Evolutionary conservation across 1,140 invertebrate genomes (phyloP).

Genomic region (Himalopsyche phryganea): DNA sequence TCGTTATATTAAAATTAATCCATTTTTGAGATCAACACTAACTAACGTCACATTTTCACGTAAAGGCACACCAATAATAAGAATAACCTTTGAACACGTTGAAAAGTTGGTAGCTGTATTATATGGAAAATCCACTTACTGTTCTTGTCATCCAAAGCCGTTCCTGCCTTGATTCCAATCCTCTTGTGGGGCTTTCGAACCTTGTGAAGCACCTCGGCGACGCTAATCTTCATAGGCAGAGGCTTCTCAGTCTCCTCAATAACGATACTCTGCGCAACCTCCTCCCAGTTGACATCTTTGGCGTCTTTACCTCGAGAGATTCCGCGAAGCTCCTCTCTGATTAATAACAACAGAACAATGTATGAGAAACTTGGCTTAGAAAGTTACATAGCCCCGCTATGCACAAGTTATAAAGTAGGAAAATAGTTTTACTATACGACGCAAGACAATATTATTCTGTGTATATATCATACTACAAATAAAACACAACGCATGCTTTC

Average conservation of each 20-base stretch:
- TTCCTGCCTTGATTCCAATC: constrained; percentile 53
- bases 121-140: constrained; percentile 51
- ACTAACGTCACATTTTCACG: too few species aligned
- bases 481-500: background rate
- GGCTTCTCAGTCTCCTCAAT: constrained; percentile 65
- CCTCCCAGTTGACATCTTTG: constrained; percentile 82
- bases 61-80: too few species aligned
- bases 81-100: too few species aligned
- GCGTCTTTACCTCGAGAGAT: constrained; percentile 74
- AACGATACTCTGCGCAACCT: constrained; percentile 56
- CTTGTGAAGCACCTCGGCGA: constrained; percentile 66
- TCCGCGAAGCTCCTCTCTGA: constrained; percentile 78
- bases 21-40: too few species aligned
- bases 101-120: too few species aligned
- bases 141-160: constrained; percentile 48
- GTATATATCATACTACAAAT: too few species aligned
- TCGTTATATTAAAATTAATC: too few species aligned
- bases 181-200: constrained; percentile 60
- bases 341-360: constrained; percentile 17
- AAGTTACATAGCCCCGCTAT: too few species aligned
- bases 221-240: constrained; percentile 74
- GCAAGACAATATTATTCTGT: too few species aligned
- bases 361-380: background rate
- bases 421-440: too few species aligned
- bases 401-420: too few species aligned